phyloP scores from a whole-genome alignment of 2,113 vertebrate species.

The Pontoporia blainvillei region DNA sequence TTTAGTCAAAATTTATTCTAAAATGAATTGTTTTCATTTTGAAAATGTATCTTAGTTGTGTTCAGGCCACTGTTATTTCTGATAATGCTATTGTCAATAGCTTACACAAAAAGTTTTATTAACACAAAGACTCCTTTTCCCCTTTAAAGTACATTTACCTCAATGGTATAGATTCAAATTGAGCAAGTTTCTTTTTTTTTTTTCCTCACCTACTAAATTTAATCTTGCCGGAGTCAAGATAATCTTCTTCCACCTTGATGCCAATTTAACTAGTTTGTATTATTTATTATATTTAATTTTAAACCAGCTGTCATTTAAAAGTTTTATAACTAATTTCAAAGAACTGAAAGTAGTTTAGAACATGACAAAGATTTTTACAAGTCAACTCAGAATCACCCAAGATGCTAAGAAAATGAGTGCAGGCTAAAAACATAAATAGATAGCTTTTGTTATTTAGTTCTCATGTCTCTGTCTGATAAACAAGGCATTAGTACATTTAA shows the following conservation, averaged over 20 bases:
- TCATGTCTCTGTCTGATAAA: not conserved
- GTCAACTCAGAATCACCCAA: not conserved
- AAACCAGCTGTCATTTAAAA: not conserved
- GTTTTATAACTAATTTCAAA: not conserved
- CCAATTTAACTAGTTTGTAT: not conserved
- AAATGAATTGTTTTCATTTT: not conserved
- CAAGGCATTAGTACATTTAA: not conserved
- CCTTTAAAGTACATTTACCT: not conserved
- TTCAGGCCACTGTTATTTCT: not conserved
- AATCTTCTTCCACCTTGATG: not conserved
- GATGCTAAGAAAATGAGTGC: not conserved
- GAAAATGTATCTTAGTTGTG: not conserved
- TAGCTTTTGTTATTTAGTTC: not conserved
- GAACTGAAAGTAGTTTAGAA: not conserved
- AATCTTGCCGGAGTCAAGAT: not conserved
- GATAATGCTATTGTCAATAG: not conserved
- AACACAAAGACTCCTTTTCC: not conserved
- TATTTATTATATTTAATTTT: not conserved
- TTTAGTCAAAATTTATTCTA: not conserved
- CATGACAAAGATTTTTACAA: not conserved
- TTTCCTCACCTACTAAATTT: not conserved
- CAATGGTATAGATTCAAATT: not conserved
- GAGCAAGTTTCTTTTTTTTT: not conserved
- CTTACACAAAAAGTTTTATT: not conserved
- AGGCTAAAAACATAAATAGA: not conserved